Evolutionary conservation across 2,888 invertebrate species (phyloP), one percentile per base, ranked within the genome.

Genomic region (Lacanobia oleracea): DNA sequence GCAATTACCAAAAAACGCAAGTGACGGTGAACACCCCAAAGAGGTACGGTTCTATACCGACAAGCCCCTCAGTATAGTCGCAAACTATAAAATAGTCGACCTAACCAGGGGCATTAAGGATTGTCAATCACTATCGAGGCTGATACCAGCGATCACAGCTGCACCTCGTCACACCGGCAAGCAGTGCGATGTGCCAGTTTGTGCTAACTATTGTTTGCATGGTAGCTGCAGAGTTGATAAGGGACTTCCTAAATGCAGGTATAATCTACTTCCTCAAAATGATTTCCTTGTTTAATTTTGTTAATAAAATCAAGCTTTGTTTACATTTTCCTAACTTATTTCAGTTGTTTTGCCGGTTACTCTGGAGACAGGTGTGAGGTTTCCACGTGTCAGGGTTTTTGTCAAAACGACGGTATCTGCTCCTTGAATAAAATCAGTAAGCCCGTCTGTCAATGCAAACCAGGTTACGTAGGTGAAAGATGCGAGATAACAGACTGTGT

Each of bases 191-290:
- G 96, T 97, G 53, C 21, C 54, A 43, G 43, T 43, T 27, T 98
- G 98, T 87, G 96, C 97, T 84, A 98, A 98, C 88, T 97, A 96
- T 89, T 98, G 98, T 89, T 89, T 98, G 1, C 95, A 97, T 77
- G 98, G 98, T 16, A 95, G 95, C 54, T 98, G 98, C 84, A 91
- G 91, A 40, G 68, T 92, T 12, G 60, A 76, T 10, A 88, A 90
- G 21, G 94, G 94, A n/a, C 71, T 91, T 71, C 93, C 95, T 1
- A 86, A 81, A 48, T 96, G 96, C 94, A 93, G 92, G 96, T 94
- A 89, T 85, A 10, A 23, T 14, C 43, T 43, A 12, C 54, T 54
- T 27, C 18, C 16, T 27, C 18, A n/a, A 27, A 0, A 54, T 27
- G 27, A 27, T 6, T 54, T 54, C 4, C 16, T 27, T 54, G 27